Percentiles rank a stretch among this genome's conserved stretches.
These are phyloP conservation scores for Proteles cristata DNA, from an alignment of 2,113 vertebrate genomes.

Conservation along the genomic window DNA sequence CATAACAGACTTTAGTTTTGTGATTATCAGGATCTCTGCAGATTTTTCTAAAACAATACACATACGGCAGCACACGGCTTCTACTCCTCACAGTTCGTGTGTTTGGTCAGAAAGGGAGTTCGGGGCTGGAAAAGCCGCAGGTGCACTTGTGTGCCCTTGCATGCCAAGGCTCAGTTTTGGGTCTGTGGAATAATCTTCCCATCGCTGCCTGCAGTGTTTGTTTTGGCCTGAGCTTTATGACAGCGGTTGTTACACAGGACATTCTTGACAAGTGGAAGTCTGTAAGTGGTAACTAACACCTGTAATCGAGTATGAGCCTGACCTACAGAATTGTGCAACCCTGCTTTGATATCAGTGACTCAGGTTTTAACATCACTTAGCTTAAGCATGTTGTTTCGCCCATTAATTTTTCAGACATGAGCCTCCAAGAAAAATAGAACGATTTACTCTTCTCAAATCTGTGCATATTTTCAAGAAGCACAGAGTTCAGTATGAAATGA, in stretches of 20 bases:
- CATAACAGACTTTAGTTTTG: background rate
- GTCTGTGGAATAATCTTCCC: background rate
- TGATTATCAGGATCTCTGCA: background rate
- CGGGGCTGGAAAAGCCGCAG: background rate
- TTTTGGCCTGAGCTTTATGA: conserved; percentile 25
- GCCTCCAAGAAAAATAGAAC: conserved; percentile 90
- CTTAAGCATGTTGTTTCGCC: conserved; percentile 17
- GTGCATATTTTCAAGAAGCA: conserved; percentile 99
- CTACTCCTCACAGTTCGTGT: background rate
- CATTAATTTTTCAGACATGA: conserved; percentile 87
- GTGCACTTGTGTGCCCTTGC: accelerated
- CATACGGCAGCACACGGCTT: background rate
- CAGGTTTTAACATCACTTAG: background rate
- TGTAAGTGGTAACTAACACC: background rate
- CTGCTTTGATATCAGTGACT: conserved; percentile 35
- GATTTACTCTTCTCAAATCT: conserved; percentile 95
- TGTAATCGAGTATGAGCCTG: conserved; percentile 9
- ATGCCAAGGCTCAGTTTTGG: background rate
- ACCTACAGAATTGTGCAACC: background rate
- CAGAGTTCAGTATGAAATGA: conserved; percentile 98
- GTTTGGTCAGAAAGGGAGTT: background rate
- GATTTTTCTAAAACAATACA: background rate
- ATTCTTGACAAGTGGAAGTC: conserved; percentile 3
- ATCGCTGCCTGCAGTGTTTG: background rate
- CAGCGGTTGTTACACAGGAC: conserved; percentile 34